Evolutionary conservation across 2,113 vertebrate species (phyloP).

Genomic region (Sinocyclocheilus maitianheensis): DNA sequence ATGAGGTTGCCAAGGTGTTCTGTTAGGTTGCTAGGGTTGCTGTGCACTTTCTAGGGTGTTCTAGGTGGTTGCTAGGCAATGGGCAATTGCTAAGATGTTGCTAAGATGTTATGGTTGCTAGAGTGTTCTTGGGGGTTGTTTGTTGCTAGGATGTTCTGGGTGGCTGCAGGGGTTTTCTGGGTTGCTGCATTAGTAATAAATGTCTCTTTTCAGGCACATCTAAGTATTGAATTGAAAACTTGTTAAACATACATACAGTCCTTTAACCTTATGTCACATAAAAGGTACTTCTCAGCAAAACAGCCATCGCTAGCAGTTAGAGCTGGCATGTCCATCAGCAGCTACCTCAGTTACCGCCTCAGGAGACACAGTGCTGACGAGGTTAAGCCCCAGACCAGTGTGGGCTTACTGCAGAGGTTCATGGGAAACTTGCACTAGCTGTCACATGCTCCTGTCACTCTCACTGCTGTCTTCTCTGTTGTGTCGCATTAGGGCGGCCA

Average conservation of each 20-base stretch:
- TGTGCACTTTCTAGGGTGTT: no score
- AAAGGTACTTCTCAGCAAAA: not conserved
- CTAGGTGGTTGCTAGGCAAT: no score
- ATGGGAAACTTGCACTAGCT: not conserved
- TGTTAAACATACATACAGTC: not conserved
- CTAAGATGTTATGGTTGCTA: no score
- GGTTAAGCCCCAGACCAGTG: not conserved
- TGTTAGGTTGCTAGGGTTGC: no score
- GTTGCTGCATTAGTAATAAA: not conserved
- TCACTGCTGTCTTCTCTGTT: not conserved
- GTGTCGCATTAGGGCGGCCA: not conserved
- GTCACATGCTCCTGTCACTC: conserved; percentile 8
- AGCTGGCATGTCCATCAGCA: not conserved
- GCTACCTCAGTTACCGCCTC: not conserved
- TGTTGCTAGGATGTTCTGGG: not conserved
- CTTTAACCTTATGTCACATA: not conserved
- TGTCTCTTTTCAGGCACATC: not conserved
- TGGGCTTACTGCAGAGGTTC: not conserved
- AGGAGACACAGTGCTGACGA: not conserved
- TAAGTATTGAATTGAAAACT: not conserved
- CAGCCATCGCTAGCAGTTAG: not conserved
- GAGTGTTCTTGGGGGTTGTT: not conserved
- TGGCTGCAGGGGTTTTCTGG: not conserved
- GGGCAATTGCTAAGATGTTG: no score
- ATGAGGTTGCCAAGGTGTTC: no score